phyloP scores from a whole-genome alignment of 2,113 vertebrate genomes.

The Porphyrio hochstetteri region DNA sequence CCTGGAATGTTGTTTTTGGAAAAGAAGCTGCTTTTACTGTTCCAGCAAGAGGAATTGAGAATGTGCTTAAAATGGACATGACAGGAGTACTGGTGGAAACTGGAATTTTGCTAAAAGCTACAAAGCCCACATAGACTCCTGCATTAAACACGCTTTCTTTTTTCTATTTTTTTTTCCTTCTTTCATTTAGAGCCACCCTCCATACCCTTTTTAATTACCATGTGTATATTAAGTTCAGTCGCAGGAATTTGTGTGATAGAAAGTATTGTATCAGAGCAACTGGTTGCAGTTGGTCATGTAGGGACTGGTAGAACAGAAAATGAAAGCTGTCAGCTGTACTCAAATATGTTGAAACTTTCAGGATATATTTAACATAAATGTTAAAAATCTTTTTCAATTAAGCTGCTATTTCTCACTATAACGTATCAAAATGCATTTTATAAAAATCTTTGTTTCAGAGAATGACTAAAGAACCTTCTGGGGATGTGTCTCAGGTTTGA shows the following conservation, averaged over 20 bases:
- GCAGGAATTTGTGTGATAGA: neutral
- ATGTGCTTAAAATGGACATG: neutral
- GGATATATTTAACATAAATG: neutral
- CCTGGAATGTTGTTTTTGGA: neutral
- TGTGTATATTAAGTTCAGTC: neutral
- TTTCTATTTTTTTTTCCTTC: neutral
- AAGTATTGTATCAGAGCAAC: neutral
- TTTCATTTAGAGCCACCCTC: neutral
- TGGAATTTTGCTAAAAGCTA: neutral
- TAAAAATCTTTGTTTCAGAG: neutral
- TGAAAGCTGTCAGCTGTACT: neutral
- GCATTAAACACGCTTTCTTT: neutral
- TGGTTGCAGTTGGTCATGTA: neutral
- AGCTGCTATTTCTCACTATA: neutral
- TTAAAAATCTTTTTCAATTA: neutral
- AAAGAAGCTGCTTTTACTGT: neutral
- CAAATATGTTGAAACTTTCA: neutral
- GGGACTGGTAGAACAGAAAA: neutral
- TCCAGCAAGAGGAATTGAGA: slow-evolving; percentile 1
- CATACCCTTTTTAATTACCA: neutral
- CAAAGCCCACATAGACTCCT: neutral
- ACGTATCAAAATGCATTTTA: neutral
- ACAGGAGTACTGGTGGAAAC: neutral
- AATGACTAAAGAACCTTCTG: neutral
- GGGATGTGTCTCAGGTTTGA: neutral